phyloP scores from a whole-genome alignment of 2,888 invertebrate genomes.

The Megalurothrips usitatus region DNA sequence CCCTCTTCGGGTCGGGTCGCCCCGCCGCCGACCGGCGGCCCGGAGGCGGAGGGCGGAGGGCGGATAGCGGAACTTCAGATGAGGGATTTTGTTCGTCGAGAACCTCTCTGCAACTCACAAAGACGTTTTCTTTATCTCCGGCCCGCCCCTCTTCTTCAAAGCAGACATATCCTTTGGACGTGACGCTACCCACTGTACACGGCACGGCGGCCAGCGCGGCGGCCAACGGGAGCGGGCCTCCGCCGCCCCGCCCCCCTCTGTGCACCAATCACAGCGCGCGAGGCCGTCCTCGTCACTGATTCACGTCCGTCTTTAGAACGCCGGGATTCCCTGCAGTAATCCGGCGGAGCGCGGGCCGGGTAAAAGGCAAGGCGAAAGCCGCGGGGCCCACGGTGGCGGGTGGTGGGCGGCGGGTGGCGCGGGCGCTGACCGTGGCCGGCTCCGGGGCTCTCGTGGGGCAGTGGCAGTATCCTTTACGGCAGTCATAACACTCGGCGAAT shows the following conservation, averaged over 20 bases:
- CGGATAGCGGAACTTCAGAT: not conserved
- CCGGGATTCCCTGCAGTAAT: no score
- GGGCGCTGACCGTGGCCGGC: not conserved
- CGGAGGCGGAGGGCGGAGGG: not conserved
- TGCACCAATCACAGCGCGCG: no score
- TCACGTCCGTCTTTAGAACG: no score
- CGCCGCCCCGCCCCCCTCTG: no score
- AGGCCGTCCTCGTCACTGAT: no score
- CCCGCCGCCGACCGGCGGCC: not conserved
- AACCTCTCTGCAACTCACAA: not conserved
- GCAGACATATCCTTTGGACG: no score
- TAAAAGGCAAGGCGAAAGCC: not conserved
- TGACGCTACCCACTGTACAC: no score
- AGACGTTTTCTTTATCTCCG: no score
- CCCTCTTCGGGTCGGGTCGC: not conserved
- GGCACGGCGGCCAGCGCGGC: no score
- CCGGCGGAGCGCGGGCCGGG: not conserved
- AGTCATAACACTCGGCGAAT: conserved; percentile 24
- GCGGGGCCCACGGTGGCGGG: not conserved
- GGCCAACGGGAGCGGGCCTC: no score
- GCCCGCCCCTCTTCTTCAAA: no score
- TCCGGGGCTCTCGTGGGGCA: not conserved
- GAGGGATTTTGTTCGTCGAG: not conserved
- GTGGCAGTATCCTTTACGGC: conserved; percentile 2
- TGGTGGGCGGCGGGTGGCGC: not conserved